Base-by-base conservation (phyloP, 2,888 invertebrate genomes). In the Clanis bilineata region DNA sequence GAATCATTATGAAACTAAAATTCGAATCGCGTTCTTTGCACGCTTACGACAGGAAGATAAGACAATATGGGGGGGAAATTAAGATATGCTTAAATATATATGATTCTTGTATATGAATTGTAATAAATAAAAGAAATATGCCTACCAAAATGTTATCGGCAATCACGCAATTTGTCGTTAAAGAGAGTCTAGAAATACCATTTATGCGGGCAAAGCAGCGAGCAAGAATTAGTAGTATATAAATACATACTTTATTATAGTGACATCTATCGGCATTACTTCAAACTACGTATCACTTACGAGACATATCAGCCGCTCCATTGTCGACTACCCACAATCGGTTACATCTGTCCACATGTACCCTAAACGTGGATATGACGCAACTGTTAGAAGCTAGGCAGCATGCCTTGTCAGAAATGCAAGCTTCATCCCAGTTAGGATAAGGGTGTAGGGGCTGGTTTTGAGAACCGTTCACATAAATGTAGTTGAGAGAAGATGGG, bases 281-380 rank as follows among this genome's bases (percentile, higher is more conserved):
- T 41, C 2, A 18, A 41, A 41, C 18, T 41, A 18, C 2, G n/a
- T 41, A 7, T 7, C 38, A 68, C 69, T 86, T 82, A 72, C 96
- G 94, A 41, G 94, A 80, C 83, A 96, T 95, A 78, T 96, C 95
- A 18, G 94, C 91, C 0, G 95, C 86, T 0, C 96, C 96, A 9
- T 96, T 95, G 75, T 97, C 96, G 71, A 96, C 93, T 0, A 95
- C 95, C 96, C 96, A 97, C 23, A 97, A 88, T 4, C 96, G 92
- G 77, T 95, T 95, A 69, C 95, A 96, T 2, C 85, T 91, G 77
- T 97, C 97, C 2, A 95, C 94, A 62, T 93, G 92, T 5, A 95
- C 86, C 43, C 96, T 93, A 81, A 96, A 96, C 0, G 95, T 94
- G 23, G 95, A 96, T 5, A 96, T 91, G 15, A 96, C 94, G 0